Conservation (phyloP, 2,797 vertebrate species). For the Sphaeramia orbicularis region DNA sequence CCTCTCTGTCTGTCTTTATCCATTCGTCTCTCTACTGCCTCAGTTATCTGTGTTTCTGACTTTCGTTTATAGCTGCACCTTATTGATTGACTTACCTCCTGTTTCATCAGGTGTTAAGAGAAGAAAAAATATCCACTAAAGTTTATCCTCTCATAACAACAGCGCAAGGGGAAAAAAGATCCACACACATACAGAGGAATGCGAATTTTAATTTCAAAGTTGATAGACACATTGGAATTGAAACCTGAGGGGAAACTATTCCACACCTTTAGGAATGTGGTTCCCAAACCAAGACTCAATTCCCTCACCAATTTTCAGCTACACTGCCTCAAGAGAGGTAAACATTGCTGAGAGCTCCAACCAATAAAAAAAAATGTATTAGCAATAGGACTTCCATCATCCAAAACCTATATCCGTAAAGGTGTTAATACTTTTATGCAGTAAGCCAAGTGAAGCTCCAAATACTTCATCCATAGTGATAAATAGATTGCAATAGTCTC, state of each 20-base stretch:
- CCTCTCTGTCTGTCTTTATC: slow-evolving; percentile 3
- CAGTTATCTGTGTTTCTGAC: slow-evolving; percentile 32
- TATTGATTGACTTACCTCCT: slow-evolving; percentile 25
- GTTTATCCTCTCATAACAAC: slow-evolving; percentile 26
- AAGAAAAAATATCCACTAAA: slow-evolving; percentile 33
- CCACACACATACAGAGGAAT: slow-evolving; percentile 13
- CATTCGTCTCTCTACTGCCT: slow-evolving; percentile 12
- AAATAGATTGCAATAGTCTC: slow-evolving; percentile 49
- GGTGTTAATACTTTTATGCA: slow-evolving; percentile 56
- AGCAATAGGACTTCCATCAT: slow-evolving; percentile 71
- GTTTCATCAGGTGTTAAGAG: slow-evolving; percentile 47
- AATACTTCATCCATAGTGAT: slow-evolving; percentile 49
- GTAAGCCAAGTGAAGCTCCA: slow-evolving; percentile 36
- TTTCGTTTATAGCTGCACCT: slow-evolving; percentile 33
- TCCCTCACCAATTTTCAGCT: slow-evolving; percentile 84
- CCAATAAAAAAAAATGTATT: slow-evolving; percentile 69
- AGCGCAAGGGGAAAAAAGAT: neutral
- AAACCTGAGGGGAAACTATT: slow-evolving; percentile 72
- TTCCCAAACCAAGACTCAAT: slow-evolving; percentile 77
- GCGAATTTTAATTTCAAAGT: slow-evolving; percentile 74
- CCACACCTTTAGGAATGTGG: slow-evolving; percentile 70
- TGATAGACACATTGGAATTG: slow-evolving; percentile 70
- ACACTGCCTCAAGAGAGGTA: slow-evolving; percentile 81
- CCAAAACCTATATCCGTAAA: slow-evolving; percentile 68
- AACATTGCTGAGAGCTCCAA: slow-evolving; percentile 75